Evolutionary conservation across 2,797 vertebrate species (phyloP).

Genomic region (Sebastes taczanowskii): DNA sequence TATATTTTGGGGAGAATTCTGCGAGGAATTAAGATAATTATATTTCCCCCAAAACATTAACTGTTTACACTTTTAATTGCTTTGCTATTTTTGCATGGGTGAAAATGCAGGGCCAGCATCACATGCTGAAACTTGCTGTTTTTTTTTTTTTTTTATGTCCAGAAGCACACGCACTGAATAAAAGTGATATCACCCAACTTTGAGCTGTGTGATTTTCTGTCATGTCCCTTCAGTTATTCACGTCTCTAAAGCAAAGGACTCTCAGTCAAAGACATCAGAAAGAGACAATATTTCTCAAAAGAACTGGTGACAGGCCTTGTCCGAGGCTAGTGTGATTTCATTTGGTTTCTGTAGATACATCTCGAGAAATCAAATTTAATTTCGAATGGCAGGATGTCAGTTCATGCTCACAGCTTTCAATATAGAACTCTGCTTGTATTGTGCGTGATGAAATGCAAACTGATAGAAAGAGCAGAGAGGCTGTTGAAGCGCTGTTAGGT

Average conservation of each 20-base stretch:
- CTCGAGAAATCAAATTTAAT: slow-evolving; percentile 48
- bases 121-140: neutral
- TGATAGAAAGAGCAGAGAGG: slow-evolving; percentile 45
- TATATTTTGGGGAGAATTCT: neutral
- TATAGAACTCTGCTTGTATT: slow-evolving; percentile 9
- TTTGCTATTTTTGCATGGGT: neutral
- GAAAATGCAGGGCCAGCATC: neutral
- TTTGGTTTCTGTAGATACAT: slow-evolving; percentile 43
- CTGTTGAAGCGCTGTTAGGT: slow-evolving; percentile 18
- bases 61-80: neutral
- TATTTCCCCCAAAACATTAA: neutral
- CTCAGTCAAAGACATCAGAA: slow-evolving; percentile 24
- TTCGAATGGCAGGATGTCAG: slow-evolving; percentile 63
- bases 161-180: neutral
- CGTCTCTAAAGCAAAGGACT: neutral
- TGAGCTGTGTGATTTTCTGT: slow-evolving; percentile 3
- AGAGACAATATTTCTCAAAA: slow-evolving; percentile 5
- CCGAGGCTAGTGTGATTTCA: slow-evolving; percentile 37
- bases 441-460: slow-evolving; percentile 68
- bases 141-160: neutral
- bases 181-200: neutral
- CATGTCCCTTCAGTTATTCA: slow-evolving; percentile 11
- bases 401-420: slow-evolving; percentile 48
- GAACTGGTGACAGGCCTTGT: slow-evolving; percentile 20
- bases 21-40: neutral